Evolutionary conservation across 2,113 vertebrate genomes (phyloP), one percentile per base, ranked within the genome.

Genomic region (Rattus rattus): DNA sequence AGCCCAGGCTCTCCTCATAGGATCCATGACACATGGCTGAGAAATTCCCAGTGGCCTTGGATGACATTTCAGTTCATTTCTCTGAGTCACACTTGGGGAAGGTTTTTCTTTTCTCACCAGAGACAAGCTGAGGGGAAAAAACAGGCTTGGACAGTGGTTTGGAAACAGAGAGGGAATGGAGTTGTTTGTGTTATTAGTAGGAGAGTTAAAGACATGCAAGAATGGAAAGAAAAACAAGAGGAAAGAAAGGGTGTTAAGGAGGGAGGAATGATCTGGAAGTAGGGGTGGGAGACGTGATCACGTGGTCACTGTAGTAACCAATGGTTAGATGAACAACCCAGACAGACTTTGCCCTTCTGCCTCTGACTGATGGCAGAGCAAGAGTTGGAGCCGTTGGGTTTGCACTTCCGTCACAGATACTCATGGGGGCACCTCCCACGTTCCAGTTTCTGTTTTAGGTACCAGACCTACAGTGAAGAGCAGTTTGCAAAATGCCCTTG

Each of bases 41-140:
- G 97, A 97, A 97, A 94, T 96, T 97, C 93, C 76, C 92, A 87
- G 91, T 76, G 92, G 91, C 67, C 91, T 98, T 86, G 96, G 97
- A 97, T 98, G 98, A 97, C 98, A 98, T 98, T 98, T 97, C 77
- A 20, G 56, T 94, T 92, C 75, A 97, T 97, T 95, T 98, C 91
- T 17, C 91, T 95, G 73, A 98, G 63, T 98, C 97, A 79, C 76
- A 67, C 95, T 98, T 17, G 7, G 65, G 95, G 88, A 94, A 96
- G 88, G 95, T 83, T 96, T 77, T 19, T 47, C 84, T 89, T 88
- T 88, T 94, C 76, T 12, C 22, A 83, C 30, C 43, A 95, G 91
- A 96, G 85, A 77, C 94, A 96, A 95, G 93, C 36, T 63, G 81
- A 96, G 39, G 85, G 96, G 95, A 97, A 97, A 97, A 97, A 69